A percentile compares a stretch with the other conserved stretches of the same genome.
Conservation (phyloP, 2,888 invertebrate species). For the Melanchra persicariae region DNA sequence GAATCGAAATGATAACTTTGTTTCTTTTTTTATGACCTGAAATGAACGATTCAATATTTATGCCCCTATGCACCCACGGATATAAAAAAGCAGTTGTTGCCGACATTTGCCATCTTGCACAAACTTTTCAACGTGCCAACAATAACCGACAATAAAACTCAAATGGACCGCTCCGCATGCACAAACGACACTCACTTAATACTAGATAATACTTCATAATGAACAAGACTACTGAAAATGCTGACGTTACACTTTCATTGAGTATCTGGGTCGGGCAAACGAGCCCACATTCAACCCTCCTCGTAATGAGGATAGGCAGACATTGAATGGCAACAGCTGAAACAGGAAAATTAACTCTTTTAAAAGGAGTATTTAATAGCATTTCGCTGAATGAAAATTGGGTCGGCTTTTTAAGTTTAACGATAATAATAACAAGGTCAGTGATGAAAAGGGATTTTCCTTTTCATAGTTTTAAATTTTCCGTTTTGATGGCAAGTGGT, state of each 20-base stretch:
- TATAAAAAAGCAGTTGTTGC: neutral
- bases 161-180: slow-evolving; percentile 39
- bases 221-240: slow-evolving; percentile 66
- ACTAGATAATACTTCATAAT: slow-evolving; percentile 71
- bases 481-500: neutral
- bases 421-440: slow-evolving; percentile 38
- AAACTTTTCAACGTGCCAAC: neutral
- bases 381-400: slow-evolving; percentile 60
- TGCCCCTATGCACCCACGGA: neutral
- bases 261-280: slow-evolving; percentile 76
- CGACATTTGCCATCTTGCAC: no score
- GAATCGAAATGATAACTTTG: no score
- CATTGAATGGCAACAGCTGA: slow-evolving; percentile 67
- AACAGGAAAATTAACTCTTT: slow-evolving; percentile 82
- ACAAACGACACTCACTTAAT: slow-evolving; percentile 51
- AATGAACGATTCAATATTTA: neutral
- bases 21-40: neutral
- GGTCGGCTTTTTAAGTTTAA: slow-evolving; percentile 51
- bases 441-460: slow-evolving; percentile 10
- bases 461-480: no score
- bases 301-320: slow-evolving; percentile 77
- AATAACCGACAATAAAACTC: slow-evolving; percentile 22
- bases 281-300: slow-evolving; percentile 72
- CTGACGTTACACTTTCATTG: slow-evolving; percentile 66
- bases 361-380: slow-evolving; percentile 66